phyloP scores from a whole-genome alignment of 2,888 invertebrate genomes.

The Cosmia trapezina region DNA sequence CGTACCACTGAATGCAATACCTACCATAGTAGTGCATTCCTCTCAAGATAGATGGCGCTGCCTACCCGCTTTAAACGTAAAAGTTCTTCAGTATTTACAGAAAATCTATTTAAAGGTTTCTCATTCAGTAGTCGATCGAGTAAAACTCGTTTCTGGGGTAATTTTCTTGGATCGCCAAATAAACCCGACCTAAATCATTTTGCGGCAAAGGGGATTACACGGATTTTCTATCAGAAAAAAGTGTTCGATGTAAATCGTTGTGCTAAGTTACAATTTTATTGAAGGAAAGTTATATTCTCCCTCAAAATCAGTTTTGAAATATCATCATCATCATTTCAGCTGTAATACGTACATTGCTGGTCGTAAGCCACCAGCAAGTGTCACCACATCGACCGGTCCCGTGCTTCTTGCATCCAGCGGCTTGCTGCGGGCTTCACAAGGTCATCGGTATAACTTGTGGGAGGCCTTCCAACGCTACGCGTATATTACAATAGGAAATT shows the following conservation, averaged over 20 bases:
- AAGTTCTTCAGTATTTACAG: slow-evolving; percentile 3
- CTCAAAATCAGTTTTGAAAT: not conserved
- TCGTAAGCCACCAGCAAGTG: not conserved
- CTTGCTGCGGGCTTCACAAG: no score
- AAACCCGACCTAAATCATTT: slow-evolving; percentile 9
- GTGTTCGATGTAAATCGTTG: not conserved
- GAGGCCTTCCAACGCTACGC: not conserved
- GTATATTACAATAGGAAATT: not conserved
- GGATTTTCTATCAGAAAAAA: not conserved
- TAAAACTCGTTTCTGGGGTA: slow-evolving; percentile 1
- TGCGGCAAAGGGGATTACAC: not conserved
- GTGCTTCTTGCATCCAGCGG: not conserved
- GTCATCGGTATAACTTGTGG: not conserved
- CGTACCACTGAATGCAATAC: not conserved
- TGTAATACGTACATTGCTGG: not conserved
- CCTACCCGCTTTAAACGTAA: not conserved
- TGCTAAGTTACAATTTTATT: not conserved
- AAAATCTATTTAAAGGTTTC: slow-evolving; percentile 21
- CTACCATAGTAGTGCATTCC: slow-evolving; percentile 7
- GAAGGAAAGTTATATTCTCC: not conserved
- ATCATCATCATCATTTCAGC: not conserved
- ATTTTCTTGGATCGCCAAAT: slow-evolving; percentile 17
- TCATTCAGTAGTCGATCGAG: slow-evolving; percentile 20
- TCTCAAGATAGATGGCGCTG: slow-evolving; percentile 46
- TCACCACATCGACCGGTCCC: no score